Evolutionary conservation across 2,888 invertebrate genomes (phyloP).

Genomic region (Tiliacea aurago): DNA sequence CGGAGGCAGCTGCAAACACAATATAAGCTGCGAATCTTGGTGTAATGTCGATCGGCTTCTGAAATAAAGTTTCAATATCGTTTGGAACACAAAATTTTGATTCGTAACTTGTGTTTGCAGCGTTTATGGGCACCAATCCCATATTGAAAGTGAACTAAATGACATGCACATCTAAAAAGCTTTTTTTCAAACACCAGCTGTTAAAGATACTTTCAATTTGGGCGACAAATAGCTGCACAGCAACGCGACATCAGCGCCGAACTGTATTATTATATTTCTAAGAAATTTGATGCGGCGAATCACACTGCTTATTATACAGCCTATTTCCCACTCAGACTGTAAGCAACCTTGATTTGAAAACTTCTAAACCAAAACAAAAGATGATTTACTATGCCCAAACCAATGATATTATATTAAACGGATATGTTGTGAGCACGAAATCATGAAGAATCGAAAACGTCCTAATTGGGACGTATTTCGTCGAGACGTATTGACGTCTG

Average conservation of each 20-base stretch:
- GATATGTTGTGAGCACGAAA: too few relatives aligned
- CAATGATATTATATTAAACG: too few relatives aligned
- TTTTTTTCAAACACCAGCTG: conserved; percentile 5
- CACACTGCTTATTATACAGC: conserved; percentile 8
- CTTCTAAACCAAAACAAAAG: neutral
- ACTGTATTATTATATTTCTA: neutral
- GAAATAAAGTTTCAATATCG: conserved; percentile 53
- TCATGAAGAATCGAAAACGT: too few relatives aligned
- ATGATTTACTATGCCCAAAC: conserved; percentile 23
- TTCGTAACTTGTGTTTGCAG: conserved; percentile 83
- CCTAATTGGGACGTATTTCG: too few relatives aligned
- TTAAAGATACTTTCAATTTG: conserved; percentile 44
- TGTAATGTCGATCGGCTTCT: conserved; percentile 63
- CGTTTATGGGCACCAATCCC: conserved; percentile 83
- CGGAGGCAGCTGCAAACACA: conserved; percentile 87
- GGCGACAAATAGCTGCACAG: conserved; percentile 31
- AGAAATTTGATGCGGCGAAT: conserved; percentile 26
- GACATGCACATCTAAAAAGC: conserved; percentile 49
- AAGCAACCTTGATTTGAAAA: conserved; percentile 28
- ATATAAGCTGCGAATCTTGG: conserved; percentile 34
- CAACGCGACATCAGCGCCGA: neutral
- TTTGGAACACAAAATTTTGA: neutral
- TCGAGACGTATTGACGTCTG: too few relatives aligned
- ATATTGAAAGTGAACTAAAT: conserved; percentile 45
- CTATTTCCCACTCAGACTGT: conserved; percentile 35